Evolutionary conservation across 2,888 invertebrate genomes (phyloP).

Genomic region (Hecatera dysodea): DNA sequence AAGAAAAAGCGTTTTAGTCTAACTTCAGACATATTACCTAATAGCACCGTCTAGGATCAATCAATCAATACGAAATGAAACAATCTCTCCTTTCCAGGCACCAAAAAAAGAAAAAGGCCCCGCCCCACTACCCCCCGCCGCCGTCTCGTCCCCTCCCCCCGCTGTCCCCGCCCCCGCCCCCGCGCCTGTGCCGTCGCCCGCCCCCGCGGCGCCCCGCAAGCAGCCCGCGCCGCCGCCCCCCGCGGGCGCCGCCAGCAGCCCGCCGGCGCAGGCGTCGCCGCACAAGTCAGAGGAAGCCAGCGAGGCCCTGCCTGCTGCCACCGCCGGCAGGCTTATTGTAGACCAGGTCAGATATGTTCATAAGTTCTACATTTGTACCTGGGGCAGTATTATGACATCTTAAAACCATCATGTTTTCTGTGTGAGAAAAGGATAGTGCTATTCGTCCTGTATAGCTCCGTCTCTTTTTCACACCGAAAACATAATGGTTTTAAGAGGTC

Average conservation of each 20-base stretch:
- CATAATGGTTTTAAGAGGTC: no score
- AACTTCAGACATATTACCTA: no score
- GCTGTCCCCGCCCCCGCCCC: conserved; percentile 65
- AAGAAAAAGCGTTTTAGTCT: no score
- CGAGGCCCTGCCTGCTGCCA: conserved; percentile 37
- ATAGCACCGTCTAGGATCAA: no score
- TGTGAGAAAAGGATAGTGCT: no score
- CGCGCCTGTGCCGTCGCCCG: conserved; percentile 71
- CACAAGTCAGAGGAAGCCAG: conserved; percentile 22
- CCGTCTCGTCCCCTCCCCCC: conserved; percentile 17
- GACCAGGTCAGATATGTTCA: conserved; percentile 83
- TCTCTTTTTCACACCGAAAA: no score
- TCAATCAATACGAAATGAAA: no score
- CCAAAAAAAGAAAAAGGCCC: conserved; percentile 96
- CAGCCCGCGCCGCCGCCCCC: conserved; percentile 82
- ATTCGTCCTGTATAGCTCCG: no score
- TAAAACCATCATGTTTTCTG: no score
- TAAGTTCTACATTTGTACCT: no score
- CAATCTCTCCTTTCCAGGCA: conserved; percentile 82
- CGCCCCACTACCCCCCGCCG: conserved; percentile 88
- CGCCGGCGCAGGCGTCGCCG: conserved; percentile 64
- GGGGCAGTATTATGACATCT: no score
- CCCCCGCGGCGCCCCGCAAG: conserved; percentile 88
- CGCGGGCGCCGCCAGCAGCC: conserved; percentile 89
- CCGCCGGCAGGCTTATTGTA: conserved; percentile 78